Conservation (phyloP, 2,797 vertebrate genomes). For the Hyperoplus immaculatus region DNA sequence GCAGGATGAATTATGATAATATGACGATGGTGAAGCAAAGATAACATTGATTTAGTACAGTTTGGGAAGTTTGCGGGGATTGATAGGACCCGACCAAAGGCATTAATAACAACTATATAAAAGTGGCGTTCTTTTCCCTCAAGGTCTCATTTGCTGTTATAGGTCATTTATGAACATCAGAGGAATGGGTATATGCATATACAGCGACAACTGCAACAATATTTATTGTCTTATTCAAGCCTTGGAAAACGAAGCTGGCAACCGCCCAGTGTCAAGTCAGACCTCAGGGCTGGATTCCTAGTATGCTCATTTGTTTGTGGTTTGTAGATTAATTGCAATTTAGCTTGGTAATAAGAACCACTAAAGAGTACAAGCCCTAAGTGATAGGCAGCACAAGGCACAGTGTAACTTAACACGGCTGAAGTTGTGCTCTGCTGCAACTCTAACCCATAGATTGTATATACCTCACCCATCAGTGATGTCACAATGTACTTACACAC, state of each 20-base stretch:
- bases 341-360: not conserved
- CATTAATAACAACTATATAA: no score
- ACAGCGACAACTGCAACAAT: no score
- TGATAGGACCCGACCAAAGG: no score
- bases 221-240: not conserved
- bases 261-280: not conserved
- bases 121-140: no score
- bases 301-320: not conserved
- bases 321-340: not conserved
- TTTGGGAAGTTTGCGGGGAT: no score
- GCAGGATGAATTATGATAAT: no score
- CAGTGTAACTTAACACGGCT: not conserved
- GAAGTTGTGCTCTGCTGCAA: not conserved
- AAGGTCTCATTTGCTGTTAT: no score
- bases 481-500: not conserved
- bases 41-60: no score
- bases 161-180: no score
- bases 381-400: no score
- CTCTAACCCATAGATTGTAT: not conserved
- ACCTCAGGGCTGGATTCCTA: not conserved
- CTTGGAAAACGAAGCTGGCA: not conserved
- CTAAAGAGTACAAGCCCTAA: not conserved
- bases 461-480: not conserved
- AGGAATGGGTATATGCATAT: not conserved
- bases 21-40: no score